A percentile compares a stretch with the other conserved stretches of the same genome.
These are phyloP conservation scores for Ommatoiulus sabulosus DNA, from an alignment of 2,888 invertebrate species.

Conservation along the genomic window DNA sequence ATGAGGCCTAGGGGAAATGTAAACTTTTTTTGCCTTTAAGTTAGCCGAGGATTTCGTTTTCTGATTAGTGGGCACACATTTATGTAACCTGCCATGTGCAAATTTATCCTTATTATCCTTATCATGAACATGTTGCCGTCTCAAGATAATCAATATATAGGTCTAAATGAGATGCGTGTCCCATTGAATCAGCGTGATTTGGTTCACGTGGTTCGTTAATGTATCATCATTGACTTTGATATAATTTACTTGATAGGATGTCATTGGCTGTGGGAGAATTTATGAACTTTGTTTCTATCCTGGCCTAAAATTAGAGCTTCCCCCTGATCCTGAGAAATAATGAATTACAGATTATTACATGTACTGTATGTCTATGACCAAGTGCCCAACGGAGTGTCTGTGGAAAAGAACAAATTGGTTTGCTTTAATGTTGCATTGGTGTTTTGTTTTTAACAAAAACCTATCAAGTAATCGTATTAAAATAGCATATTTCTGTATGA, in stretches of 20 bases:
- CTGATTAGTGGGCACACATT: background rate
- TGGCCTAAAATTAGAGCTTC: background rate
- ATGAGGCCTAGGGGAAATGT: too few species aligned
- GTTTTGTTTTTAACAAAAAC: too few species aligned
- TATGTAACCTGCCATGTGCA: background rate
- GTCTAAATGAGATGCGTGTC: background rate
- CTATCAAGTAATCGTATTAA: too few species aligned
- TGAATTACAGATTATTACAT: too few species aligned
- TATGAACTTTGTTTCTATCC: background rate
- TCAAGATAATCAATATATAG: background rate
- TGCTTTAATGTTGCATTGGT: too few species aligned
- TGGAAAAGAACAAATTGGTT: background rate
- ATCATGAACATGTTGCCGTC: background rate
- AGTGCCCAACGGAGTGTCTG: background rate
- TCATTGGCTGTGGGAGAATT: background rate
- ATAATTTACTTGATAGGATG: background rate
- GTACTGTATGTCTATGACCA: too few species aligned
- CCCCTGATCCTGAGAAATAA: too few species aligned
- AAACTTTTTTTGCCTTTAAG: too few species aligned
- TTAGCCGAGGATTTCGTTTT: background rate
- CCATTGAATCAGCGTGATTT: background rate
- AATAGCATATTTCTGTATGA: too few species aligned
- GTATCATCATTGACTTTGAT: background rate
- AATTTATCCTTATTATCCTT: background rate
- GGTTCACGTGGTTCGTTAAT: background rate